Evolutionary conservation across 2,888 invertebrate species (phyloP), one percentile per base, ranked within the genome.

Genomic region (Aphrophora alni): DNA sequence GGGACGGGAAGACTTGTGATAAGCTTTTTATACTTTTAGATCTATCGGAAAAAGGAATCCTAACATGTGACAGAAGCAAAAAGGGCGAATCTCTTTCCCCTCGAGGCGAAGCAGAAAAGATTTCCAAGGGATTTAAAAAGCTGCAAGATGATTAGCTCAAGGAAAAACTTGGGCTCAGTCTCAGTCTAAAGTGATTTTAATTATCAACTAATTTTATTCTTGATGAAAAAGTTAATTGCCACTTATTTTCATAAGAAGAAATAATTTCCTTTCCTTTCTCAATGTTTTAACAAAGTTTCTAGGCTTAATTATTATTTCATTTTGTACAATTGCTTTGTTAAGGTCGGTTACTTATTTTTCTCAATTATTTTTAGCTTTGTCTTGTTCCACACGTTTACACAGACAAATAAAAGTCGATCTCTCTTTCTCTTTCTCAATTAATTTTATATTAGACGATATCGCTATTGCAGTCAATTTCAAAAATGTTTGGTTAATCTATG

Each of bases 11-110:
- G 74, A 78, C 78, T 81, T 81, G 81, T 81, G 81, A 81, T 81
- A 81, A 81, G 81, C 81, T 81, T 81, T 81, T 81, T 81, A 81
- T 81, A 81, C 81, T 81, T 81, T 81, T 74, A 81, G 81, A 81
- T 81, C 78, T 81, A 81, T 81, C 81, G 81, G 81, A 75, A 81
- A 77, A 81, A 81, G 78, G 78, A 81, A 75, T 81, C 78, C 78
- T 80, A 69, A 77, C 80, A 71, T 76, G 80, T 78, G 81, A 77
- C 27, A 81, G 79, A 51, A 59, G 76, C 72, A 44, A 71, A 33
- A 51, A 74, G 73, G 75, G 81, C 28, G 21, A 81, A 81, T 77
- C 77, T 81, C 76, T n/a, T n/a, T 73, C 72, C 81, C 81, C 77
- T 75, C 75, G 51, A 33, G 81, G 77, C 51, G 38, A 73, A 80